A percentile compares a stretch with the other conserved stretches of the same genome.
These are phyloP conservation scores for Rhingia rostrata DNA, from an alignment of 2,888 invertebrate genomes.

Conservation along the genomic window DNA sequence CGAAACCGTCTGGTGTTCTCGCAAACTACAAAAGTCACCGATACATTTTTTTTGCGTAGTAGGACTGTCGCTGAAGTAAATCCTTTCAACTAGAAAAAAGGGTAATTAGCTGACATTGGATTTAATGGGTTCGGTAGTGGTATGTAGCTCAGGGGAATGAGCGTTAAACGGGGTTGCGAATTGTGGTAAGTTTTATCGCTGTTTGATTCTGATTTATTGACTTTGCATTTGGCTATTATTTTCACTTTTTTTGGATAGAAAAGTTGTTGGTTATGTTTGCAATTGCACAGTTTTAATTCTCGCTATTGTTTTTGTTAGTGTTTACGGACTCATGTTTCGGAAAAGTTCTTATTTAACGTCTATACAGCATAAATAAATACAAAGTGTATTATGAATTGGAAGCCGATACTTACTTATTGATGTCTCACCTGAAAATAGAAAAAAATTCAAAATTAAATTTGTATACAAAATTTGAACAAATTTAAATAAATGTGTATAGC, in stretches of 20 bases:
- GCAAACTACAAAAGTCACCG: slow-evolving; percentile 69
- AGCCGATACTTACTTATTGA: slow-evolving; percentile 81
- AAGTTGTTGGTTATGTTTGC: slow-evolving; percentile 17
- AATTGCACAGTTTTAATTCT: too few species aligned
- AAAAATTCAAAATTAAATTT: slow-evolving; percentile 1
- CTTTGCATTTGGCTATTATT: slow-evolving; percentile 41
- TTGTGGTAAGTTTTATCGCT: slow-evolving; percentile 70
- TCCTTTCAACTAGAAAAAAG: slow-evolving; percentile 67
- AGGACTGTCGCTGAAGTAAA: slow-evolving; percentile 57
- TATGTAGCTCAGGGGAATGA: slow-evolving; percentile 24
- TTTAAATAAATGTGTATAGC: not conserved
- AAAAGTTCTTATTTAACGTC: too few species aligned
- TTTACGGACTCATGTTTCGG: too few species aligned
- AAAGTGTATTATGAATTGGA: slow-evolving; percentile 13
- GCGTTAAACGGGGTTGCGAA: slow-evolving; percentile 52
- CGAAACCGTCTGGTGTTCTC: slow-evolving; percentile 54
- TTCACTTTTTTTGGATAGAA: not conserved
- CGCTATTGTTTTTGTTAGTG: too few species aligned
- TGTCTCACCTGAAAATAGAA: slow-evolving; percentile 80
- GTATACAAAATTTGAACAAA: not conserved
- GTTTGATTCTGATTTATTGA: slow-evolving; percentile 74
- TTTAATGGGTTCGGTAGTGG: slow-evolving; percentile 51
- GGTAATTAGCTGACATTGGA: slow-evolving; percentile 73
- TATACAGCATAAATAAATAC: too few species aligned
- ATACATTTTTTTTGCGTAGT: slow-evolving; percentile 44